phyloP scores from a whole-genome alignment of 2,113 vertebrate species.

The Oryzias woworae region DNA sequence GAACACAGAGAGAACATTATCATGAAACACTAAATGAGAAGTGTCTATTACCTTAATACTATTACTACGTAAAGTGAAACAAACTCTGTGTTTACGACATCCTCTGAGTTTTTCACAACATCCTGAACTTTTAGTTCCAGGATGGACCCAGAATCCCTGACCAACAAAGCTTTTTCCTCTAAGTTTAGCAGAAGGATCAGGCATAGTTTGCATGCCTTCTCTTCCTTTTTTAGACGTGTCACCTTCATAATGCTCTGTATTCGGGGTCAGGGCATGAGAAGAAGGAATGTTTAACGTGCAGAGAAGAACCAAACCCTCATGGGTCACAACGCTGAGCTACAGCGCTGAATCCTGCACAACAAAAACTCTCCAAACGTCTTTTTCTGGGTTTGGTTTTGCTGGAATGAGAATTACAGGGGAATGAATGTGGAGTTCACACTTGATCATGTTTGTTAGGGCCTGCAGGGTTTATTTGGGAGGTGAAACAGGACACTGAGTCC shows the following conservation, averaged over 20 bases:
- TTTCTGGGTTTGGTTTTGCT: constrained; percentile 7
- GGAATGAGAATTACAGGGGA: constrained; percentile 9
- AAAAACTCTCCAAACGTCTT: background rate
- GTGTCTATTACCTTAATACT: too few relatives aligned
- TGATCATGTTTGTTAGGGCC: constrained; percentile 27
- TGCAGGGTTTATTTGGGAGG: constrained; percentile 6
- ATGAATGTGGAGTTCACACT: constrained; percentile 1
- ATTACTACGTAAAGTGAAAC: too few relatives aligned
- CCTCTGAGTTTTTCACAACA: too few relatives aligned
- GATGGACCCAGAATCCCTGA: too few relatives aligned
- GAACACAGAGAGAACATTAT: too few relatives aligned
- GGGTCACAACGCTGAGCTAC: background rate
- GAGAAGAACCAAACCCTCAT: background rate
- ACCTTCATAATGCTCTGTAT: too few relatives aligned
- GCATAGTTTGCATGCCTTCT: background rate
- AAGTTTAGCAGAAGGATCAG: background rate
- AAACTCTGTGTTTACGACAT: too few relatives aligned
- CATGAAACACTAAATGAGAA: too few relatives aligned
- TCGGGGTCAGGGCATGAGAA: too few relatives aligned
- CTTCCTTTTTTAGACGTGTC: background rate
- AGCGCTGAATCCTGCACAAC: background rate
- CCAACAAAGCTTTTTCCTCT: too few relatives aligned
- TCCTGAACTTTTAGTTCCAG: too few relatives aligned
- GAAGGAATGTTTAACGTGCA: background rate
- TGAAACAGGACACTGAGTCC: constrained; percentile 1